Evolutionary conservation across 2,797 vertebrate genomes (phyloP), one percentile per base, ranked within the genome.

Genomic region (Notolepis coatsorum): DNA sequence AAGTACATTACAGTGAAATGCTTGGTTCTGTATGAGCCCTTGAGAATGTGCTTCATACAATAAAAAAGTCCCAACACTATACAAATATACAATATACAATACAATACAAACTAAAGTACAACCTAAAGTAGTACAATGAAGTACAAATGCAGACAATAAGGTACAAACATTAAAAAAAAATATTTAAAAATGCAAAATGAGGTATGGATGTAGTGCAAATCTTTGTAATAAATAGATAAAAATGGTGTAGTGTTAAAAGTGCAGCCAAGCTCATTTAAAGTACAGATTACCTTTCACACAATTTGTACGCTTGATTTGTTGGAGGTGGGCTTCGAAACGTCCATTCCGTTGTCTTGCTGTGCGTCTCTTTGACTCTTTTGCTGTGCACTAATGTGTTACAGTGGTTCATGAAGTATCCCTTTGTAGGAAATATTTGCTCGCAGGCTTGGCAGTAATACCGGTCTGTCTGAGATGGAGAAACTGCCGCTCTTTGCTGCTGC

Each of bases 361-460:
- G 81, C 1, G 80, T 79, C n/a, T 41, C n/a, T 4, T 5, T 17
- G 35, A 93, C 84, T 85, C 91, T 89, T 65, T 85, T 84, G 0
- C 61, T 2, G 0, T 95, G 94, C 71, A 93, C 88, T 0, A 73
- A 3, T 0, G 92, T 89, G 3, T 91, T 86, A 56, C 94, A 94
- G 77, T 95, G 93, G 71, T 89, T 90, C 84, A 93, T 91, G 0
- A 93, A 94, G 30, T 83, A 85, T 78, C 94, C 90, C 71, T 87
- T 82, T 0, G 91, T 88, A 61, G 0, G 15, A 62, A 88, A 93
- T 28, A 75, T 88, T 48, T 88, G 65, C 58, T 86, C 72, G 64
- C 94, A 95, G 37, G 89, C 12, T 0, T 45, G 63, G 68, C 94
- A 95, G 66, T 91, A 89, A 56, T 93, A 82, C 1, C 58, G 79